Conservation (phyloP, 2,888 invertebrate genomes). For the Oxyteleia sp. region DNA sequence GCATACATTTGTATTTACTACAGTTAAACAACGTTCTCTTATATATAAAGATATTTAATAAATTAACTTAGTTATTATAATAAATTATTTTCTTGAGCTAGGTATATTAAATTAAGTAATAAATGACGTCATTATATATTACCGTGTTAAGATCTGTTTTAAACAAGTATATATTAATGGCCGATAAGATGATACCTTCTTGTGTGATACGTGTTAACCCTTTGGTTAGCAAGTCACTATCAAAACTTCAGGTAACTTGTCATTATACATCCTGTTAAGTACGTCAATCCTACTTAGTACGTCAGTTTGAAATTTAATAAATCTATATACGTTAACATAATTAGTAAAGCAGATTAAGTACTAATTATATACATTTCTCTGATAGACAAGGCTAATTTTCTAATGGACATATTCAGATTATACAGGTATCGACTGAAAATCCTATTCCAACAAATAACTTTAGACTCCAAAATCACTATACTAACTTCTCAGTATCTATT, state of each 20-base stretch:
- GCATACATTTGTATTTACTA: too few species aligned
- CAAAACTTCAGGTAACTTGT: slow-evolving; percentile 38
- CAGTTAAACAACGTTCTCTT: too few species aligned
- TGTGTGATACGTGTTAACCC: slow-evolving; percentile 16
- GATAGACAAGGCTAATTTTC: slow-evolving; percentile 11
- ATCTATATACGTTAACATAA: slow-evolving; percentile 23
- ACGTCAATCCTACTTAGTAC: slow-evolving; percentile 19
- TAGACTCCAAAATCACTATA: too few species aligned
- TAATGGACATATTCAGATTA: not conserved
- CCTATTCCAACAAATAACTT: too few species aligned
- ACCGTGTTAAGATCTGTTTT: too few species aligned
- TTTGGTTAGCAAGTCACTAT: slow-evolving; percentile 19
- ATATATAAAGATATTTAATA: too few species aligned
- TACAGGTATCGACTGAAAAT: too few species aligned
- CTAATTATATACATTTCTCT: slow-evolving; percentile 2
- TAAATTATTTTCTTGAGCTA: too few species aligned
- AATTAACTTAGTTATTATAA: too few species aligned
- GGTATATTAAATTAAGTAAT: too few species aligned
- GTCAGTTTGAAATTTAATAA: slow-evolving; percentile 33
- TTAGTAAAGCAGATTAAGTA: slow-evolving; percentile 24
- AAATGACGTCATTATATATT: too few species aligned
- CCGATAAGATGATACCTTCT: slow-evolving; percentile 11
- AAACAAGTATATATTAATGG: not conserved
- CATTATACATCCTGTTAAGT: slow-evolving; percentile 20
- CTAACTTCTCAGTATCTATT: too few species aligned